Base-by-base conservation (phyloP, 2,797 vertebrate species). In the Muraenolepis orangiensis region DNA sequence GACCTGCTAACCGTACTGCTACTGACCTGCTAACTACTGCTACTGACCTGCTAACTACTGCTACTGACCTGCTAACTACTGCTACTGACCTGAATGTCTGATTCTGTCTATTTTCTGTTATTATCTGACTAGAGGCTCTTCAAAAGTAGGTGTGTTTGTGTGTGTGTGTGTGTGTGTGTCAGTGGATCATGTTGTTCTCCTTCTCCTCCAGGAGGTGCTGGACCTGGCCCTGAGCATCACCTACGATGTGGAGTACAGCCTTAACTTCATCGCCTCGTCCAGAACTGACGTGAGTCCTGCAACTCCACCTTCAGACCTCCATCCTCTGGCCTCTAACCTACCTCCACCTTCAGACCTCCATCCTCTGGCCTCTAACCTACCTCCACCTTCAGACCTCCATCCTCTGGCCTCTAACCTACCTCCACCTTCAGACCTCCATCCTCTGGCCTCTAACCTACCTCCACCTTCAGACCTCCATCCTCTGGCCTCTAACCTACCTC, bases 211-310 rank as follows among this genome's bases (percentile, higher is more conserved):
- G 98, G 97, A 99, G 20, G 90, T 96, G 76, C 90, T 94, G 84
- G 98, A 99, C 70, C 87, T 96, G 84, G 96, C 97, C 1, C 99
- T 99, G 84, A 98, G 95, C 77, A 91, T 99, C 69, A 94, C 94
- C 14, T 97, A 98, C 0, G 97, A 98, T 0, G 87, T 93, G 0
- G 96, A 98, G 76, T 91, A 92, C 67, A 95, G 87, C 85, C 91
- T 99, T 81, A 97, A 98, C 89, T 99, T 99, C 67, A 86, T 98
- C n/a, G 97, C 97, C 8, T 95, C 97, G 1, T 96, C 95, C 14
- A 95, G 95, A 73, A 94, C 94, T 0, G 96, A 99, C 71, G 97
- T 99, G 89, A 97, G 98, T 90, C 20, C 64, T 18, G 13, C 51
- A n/a, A n/a, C 23, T 26, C 13, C 32, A 23, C 14, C 28, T 16